Conservation (phyloP, 1,140 invertebrate species). For the Drosophila murphyi region DNA sequence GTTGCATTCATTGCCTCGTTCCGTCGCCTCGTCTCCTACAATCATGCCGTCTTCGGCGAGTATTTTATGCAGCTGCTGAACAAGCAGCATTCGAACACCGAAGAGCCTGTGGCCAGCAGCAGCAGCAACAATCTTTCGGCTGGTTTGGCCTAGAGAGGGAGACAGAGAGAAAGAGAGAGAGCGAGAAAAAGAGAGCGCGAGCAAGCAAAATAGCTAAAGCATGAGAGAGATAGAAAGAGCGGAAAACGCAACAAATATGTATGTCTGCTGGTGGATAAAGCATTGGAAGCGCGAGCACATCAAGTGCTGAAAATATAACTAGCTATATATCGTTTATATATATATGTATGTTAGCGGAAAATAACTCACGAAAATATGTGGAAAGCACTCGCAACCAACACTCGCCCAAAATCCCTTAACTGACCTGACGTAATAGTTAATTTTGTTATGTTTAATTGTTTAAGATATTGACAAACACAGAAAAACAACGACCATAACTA, state of each 20-base stretch:
- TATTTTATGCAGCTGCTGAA: constrained; percentile 67
- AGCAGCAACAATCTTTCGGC: constrained; percentile 13
- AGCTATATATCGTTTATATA: neutral
- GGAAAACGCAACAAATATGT: neutral
- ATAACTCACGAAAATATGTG: neutral
- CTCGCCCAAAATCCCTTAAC: neutral
- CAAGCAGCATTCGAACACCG: constrained; percentile 15
- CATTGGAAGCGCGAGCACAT: constrained; percentile 34
- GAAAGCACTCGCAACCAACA: neutral
- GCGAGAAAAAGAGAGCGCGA: neutral
- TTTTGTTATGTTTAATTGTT: neutral
- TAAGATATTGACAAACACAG: neutral
- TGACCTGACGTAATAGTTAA: neutral
- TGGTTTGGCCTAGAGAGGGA: constrained; percentile 42
- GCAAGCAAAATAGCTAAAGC: too few relatives aligned
- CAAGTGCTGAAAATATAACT: neutral
- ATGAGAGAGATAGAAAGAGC: neutral
- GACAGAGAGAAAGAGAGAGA: neutral
- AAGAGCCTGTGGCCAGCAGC: neutral
- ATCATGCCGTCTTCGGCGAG: constrained; percentile 82
- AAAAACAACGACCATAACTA: neutral
- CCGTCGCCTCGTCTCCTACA: constrained; percentile 78
- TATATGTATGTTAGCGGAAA: neutral
- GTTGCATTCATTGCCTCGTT: constrained; percentile 74
- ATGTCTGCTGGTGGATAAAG: constrained; percentile 12